Evolutionary conservation across 2,888 invertebrate species (phyloP).

Genomic region (Hydriomena furcata): DNA sequence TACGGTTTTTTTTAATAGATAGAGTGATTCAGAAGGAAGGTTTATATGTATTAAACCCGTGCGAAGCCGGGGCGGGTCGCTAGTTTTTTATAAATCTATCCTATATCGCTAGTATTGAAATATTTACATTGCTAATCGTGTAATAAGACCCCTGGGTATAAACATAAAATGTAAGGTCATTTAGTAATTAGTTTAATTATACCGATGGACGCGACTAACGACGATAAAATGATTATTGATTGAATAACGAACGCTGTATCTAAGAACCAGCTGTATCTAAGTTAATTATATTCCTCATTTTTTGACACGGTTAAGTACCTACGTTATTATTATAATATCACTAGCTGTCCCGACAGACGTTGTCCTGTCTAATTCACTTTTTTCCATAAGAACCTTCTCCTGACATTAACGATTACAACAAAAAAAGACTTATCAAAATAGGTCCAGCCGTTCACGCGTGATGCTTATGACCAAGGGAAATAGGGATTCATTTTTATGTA

Average conservation of each 20-base stretch:
- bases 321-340: not conserved
- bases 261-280: not conserved
- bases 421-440: no score
- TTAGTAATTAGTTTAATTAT: constrained; percentile 10
- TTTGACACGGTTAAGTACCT: not conserved
- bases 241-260: not conserved
- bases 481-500: no score
- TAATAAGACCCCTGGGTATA: constrained; percentile 1
- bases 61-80: no score
- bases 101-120: not conserved
- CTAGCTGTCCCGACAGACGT: no score
- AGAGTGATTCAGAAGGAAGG: no score
- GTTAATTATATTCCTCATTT: not conserved
- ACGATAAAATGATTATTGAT: constrained; percentile 1
- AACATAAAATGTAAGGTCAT: constrained; percentile 3
- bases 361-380: no score
- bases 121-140: not conserved
- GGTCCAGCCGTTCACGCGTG: no score
- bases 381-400: no score
- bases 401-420: no score
- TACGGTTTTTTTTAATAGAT: no score
- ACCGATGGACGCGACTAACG: not conserved
- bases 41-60: no score
- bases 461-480: no score
- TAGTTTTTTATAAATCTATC: constrained; percentile 11